Conservation (phyloP, 2,113 vertebrate species). For the Mastomys coucha region DNA sequence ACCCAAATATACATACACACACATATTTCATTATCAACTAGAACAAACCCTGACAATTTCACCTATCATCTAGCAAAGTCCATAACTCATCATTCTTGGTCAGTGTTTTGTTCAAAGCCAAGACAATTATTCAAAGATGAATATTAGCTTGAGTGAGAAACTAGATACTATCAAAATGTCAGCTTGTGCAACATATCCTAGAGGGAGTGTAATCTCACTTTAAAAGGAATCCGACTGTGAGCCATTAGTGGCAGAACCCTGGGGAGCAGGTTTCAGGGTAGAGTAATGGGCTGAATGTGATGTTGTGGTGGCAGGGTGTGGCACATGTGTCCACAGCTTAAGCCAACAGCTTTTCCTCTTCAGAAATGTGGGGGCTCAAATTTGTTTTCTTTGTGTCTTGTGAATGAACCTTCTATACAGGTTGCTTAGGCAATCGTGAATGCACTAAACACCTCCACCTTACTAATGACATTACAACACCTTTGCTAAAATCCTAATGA, state of each 20-base stretch:
- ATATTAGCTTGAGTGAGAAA: conserved; percentile 2
- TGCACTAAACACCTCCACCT: neutral
- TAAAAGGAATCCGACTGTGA: conserved; percentile 57
- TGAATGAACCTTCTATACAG: neutral
- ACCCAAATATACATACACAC: no score
- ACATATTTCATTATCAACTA: neutral
- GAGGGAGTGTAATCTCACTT: conserved; percentile 40
- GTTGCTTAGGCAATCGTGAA: neutral
- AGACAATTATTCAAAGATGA: neutral
- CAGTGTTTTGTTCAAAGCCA: neutral
- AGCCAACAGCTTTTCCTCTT: neutral
- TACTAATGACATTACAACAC: neutral
- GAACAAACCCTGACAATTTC: neutral
- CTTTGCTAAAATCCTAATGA: neutral
- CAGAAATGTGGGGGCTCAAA: neutral
- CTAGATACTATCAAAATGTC: neutral
- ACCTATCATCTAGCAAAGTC: neutral
- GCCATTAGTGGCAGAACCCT: conserved; percentile 58
- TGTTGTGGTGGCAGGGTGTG: neutral
- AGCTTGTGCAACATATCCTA: neutral
- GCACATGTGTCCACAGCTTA: neutral
- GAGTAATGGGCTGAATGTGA: conserved; percentile 30
- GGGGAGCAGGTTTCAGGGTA: conserved; percentile 49
- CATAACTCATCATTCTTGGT: neutral
- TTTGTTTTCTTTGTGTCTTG: neutral